phyloP scores from a whole-genome alignment of 2,797 vertebrate species.

The Tamandua tetradactyla region DNA sequence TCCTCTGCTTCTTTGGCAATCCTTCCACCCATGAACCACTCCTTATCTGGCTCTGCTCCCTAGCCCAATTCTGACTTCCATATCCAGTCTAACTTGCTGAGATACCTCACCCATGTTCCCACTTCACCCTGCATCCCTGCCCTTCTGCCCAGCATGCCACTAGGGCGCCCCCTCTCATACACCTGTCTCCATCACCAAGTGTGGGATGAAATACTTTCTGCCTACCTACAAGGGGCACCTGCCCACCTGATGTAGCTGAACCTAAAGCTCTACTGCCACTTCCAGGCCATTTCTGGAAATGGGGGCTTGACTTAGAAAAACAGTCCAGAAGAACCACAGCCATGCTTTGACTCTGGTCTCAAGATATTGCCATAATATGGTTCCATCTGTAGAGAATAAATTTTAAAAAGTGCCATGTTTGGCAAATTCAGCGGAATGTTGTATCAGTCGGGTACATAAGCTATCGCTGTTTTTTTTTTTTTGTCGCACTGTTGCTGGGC shows the following conservation, averaged over 20 bases:
- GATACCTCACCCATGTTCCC: neutral
- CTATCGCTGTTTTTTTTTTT: neutral
- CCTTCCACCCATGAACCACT: neutral
- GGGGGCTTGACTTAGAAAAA: neutral
- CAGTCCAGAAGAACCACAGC: neutral
- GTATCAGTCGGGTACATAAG: neutral
- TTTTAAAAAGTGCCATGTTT: neutral
- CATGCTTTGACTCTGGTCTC: neutral
- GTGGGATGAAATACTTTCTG: neutral
- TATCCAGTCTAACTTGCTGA: neutral
- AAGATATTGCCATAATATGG: neutral
- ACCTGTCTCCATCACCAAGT: neutral
- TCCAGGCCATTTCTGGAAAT: neutral
- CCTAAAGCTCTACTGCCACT: neutral
- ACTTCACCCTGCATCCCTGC: neutral
- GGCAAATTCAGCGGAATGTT: neutral
- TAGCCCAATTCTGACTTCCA: neutral
- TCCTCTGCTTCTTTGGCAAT: neutral
- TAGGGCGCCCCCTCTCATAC: neutral
- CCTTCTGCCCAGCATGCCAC: neutral
- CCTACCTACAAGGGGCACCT: neutral
- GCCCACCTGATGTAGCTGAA: neutral
- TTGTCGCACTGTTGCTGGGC: no score
- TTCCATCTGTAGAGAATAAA: neutral
- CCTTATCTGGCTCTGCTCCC: slow-evolving; percentile 33